Evolutionary conservation across 2,888 invertebrate species (phyloP).

Genomic region (Caradrina kadenii): DNA sequence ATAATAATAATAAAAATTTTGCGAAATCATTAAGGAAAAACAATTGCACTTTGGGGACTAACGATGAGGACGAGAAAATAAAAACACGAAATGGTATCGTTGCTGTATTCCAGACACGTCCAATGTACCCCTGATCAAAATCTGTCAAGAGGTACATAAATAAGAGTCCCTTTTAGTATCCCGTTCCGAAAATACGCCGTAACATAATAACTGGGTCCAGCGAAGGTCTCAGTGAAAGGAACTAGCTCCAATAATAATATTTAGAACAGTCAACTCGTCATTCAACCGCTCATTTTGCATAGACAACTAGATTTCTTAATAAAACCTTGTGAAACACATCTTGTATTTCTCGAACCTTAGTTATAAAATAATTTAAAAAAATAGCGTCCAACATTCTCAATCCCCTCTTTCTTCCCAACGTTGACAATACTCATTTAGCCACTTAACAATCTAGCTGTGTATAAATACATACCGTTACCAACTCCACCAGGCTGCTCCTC

Average conservation of each 20-base stretch:
- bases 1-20: background rate
- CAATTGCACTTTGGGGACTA: background rate
- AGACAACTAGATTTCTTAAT: slow-evolving; percentile 3
- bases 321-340: slow-evolving; percentile 14
- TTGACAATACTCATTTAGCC: background rate
- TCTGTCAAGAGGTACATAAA: slow-evolving; percentile 10
- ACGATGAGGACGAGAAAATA: slow-evolving; percentile 3
- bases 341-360: background rate
- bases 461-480: slow-evolving; percentile 86
- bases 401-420: background rate
- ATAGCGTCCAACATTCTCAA: too few relatives aligned
- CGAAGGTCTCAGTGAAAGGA: slow-evolving; percentile 23
- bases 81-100: background rate
- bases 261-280: background rate
- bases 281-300: slow-evolving; percentile 3
- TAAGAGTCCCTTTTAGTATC: slow-evolving; percentile 1
- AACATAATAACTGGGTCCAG: slow-evolving; percentile 4
- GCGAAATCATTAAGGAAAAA: slow-evolving; percentile 9
- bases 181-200: slow-evolving; percentile 6
- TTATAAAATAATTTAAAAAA: too few relatives aligned
- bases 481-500: slow-evolving; percentile 95
- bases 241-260: slow-evolving; percentile 5
- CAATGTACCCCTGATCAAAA: slow-evolving; percentile 23
- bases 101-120: slow-evolving; percentile 9
- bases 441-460: background rate